Percentiles rank a stretch among this genome's conserved stretches.
These are phyloP conservation scores for Sebastes fasciatus DNA, from an alignment of 2,113 vertebrate species.

Conservation along the genomic window DNA sequence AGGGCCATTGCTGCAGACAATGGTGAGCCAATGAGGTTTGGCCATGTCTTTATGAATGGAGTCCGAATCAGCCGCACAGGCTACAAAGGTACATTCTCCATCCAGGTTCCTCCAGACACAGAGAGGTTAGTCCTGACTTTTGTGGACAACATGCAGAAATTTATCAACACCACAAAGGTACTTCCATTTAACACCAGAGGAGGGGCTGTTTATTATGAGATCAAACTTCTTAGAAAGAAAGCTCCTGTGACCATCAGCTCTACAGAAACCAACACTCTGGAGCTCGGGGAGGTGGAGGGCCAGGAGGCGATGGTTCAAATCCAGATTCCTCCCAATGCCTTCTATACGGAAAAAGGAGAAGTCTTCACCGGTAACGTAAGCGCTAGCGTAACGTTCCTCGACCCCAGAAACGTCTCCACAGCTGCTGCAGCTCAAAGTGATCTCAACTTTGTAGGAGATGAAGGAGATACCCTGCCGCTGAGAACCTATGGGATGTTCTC, in stretches of 20 bases:
- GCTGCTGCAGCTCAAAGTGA: constrained; percentile 93
- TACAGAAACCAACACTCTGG: constrained; percentile 87
- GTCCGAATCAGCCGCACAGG: constrained; percentile 93
- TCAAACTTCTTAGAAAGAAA: constrained; percentile 92
- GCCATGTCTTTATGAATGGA: constrained; percentile 93
- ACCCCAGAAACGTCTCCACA: constrained; percentile 91
- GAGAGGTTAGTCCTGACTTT: constrained; percentile 96
- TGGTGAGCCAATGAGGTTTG: constrained; percentile 95
- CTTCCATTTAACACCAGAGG: constrained; percentile 94
- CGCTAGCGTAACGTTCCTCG: constrained; percentile 95
- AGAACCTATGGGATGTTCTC: constrained; percentile 99
- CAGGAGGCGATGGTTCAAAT: constrained; percentile 92
- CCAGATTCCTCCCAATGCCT: constrained; percentile 93
- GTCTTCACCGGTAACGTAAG: constrained; percentile 92
- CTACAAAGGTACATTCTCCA: constrained; percentile 96
- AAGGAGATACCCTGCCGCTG: constrained; percentile 92
- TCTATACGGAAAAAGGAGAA: constrained; percentile 93
- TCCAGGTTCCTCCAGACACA: constrained; percentile 90
- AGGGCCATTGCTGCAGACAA: constrained; percentile 92
- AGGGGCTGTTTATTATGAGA: constrained; percentile 93
- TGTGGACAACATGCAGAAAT: constrained; percentile 95
- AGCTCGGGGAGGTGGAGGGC: constrained; percentile 89
- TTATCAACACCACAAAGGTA: constrained; percentile 97
- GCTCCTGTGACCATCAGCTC: constrained; percentile 89
- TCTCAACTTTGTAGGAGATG: constrained; percentile 91